phyloP scores from a whole-genome alignment of 2,797 vertebrate species.

The Merluccius polli region DNA sequence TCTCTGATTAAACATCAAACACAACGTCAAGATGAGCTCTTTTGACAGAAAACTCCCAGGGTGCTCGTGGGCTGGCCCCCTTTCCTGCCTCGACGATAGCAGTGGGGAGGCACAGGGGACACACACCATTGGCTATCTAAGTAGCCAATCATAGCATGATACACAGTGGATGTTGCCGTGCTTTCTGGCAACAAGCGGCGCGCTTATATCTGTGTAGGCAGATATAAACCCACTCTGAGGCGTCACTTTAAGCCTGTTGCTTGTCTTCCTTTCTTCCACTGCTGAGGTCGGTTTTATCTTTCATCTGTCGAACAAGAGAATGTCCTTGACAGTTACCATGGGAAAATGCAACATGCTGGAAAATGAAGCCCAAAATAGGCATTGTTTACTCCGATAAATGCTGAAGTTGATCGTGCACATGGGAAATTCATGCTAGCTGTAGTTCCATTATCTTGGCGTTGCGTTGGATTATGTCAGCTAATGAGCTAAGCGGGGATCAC shows the following conservation, averaged over 20 bases:
- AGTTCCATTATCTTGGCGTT: constrained; percentile 39
- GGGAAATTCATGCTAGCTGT: constrained; percentile 32
- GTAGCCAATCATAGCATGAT: constrained; percentile 36
- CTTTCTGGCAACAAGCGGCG: constrained; percentile 8
- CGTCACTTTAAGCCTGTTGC: not conserved
- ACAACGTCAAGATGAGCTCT: constrained; percentile 42
- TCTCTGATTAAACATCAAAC: constrained; percentile 39
- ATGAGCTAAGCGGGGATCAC: constrained; percentile 36
- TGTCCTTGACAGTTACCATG: constrained; percentile 42
- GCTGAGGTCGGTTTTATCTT: constrained; percentile 11
- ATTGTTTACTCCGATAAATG: constrained; percentile 53
- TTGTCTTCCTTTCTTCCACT: not conserved
- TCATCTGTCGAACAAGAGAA: constrained; percentile 24
- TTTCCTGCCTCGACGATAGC: constrained; percentile 22
- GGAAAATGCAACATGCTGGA: constrained; percentile 26
- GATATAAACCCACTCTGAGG: not conserved
- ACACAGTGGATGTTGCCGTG: constrained; percentile 14
- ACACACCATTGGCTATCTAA: constrained; percentile 53
- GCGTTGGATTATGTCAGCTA: constrained; percentile 44
- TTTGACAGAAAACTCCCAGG: constrained; percentile 34
- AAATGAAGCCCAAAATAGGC: constrained; percentile 40
- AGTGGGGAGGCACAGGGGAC: constrained; percentile 33
- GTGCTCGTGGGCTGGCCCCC: constrained; percentile 28
- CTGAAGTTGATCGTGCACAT: constrained; percentile 40
- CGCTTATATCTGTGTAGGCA: not conserved